phyloP scores from a whole-genome alignment of 2,797 vertebrate species.

The Sphenopsis melanotis region DNA sequence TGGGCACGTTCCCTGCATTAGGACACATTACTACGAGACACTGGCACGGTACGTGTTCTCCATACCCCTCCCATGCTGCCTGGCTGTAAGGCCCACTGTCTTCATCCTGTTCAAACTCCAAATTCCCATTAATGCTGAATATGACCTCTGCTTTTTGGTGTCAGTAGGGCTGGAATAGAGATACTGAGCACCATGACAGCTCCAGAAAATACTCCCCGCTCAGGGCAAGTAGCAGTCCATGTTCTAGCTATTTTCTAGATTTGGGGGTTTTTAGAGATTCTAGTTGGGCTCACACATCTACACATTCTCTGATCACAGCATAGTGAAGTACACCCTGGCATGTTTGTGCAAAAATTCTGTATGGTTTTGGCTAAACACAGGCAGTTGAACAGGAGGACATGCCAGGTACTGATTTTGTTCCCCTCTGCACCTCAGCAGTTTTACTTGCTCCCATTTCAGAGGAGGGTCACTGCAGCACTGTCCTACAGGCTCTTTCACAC shows the following conservation, averaged over 20 bases:
- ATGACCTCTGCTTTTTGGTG: background rate
- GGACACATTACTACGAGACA: conserved; percentile 81
- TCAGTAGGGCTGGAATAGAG: background rate
- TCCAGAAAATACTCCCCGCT: background rate
- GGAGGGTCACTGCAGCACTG: background rate
- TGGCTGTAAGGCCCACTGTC: background rate
- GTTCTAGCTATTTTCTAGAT: background rate
- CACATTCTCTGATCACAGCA: background rate
- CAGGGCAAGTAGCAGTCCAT: background rate
- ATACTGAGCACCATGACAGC: background rate
- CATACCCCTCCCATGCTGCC: background rate
- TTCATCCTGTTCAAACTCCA: background rate
- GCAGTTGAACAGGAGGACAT: background rate
- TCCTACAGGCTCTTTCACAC: background rate
- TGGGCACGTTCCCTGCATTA: conserved; percentile 64
- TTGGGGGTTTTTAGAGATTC: background rate
- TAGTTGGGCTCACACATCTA: background rate
- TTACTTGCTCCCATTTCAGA: background rate
- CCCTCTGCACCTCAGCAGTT: background rate
- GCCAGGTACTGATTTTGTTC: background rate
- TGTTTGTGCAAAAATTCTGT: background rate
- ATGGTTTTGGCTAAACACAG: background rate
- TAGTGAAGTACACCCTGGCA: background rate
- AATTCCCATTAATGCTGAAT: background rate
- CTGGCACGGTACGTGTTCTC: conserved; percentile 79